Base-by-base conservation (phyloP, 1,140 invertebrate genomes). In the Battus philenor region DNA sequence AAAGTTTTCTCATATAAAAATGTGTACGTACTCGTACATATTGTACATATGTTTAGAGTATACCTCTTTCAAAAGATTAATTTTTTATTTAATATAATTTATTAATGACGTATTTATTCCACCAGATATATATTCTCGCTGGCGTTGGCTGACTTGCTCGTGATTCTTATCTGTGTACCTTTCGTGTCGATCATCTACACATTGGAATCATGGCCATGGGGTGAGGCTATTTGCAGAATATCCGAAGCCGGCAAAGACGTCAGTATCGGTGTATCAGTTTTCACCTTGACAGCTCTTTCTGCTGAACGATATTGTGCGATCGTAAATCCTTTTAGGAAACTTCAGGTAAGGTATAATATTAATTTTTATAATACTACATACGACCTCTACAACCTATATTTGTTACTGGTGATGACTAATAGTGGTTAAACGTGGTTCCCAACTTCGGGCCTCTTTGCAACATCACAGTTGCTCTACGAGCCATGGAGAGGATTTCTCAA, bases 231-330 rank as follows among this genome's bases (percentile, higher is more conserved):
- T 17, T 98, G 96, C 78, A 94, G 96, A 76, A 82, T 97, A 24
- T 95, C 92, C 7, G 95, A 97, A 81, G 95, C 91, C 51, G 90
- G 93, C 18, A 95, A 96, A 76, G 95, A 97, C 62, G 89, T 97
- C 34, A 96, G 94, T 6, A 93, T 97, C 20, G 96, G 95, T 0
- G 95, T 98, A 0, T 97, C 95, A 0, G 95, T 98, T 0, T 97
- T 97, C 76, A 97, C 96, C 0, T 84, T 98, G 29, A 96, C 95
- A 0, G 95, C 95, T 0, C 86, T 98, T 0, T 95, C 95, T 29
- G 94, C 92, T 2, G 96, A 98, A 73, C 89, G 97, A 32, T 98
- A 97, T 74, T 94, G 92, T 59, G 96, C 95, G 10, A 97, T 98
- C 49, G 95, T 96, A 1, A 92, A 96, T 74, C 96, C 96, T 0